phyloP scores from a whole-genome alignment of 2,797 vertebrate genomes.

The Huso huso region DNA sequence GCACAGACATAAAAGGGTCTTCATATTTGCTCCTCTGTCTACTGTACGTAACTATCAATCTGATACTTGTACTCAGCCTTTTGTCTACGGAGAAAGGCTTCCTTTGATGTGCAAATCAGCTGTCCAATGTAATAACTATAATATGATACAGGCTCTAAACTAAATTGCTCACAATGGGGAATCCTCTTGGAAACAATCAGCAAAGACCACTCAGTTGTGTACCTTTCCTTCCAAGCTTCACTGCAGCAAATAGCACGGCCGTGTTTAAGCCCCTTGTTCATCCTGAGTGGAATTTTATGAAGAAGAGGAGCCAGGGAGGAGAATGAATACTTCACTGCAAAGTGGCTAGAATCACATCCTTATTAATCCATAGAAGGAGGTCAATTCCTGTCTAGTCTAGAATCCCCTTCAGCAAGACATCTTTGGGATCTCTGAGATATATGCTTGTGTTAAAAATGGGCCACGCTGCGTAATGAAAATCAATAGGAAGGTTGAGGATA shows the following conservation, averaged over 20 bases:
- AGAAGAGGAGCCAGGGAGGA: not conserved
- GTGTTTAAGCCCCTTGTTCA: not conserved
- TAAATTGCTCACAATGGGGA: not conserved
- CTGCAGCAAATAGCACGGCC: too few species aligned
- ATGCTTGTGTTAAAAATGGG: conserved; percentile 13
- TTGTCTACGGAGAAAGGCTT: conserved; percentile 28
- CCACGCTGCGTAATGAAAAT: conserved; percentile 15
- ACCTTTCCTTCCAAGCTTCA: too few species aligned
- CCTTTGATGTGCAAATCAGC: conserved; percentile 49
- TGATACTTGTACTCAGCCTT: too few species aligned
- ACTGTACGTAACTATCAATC: too few species aligned
- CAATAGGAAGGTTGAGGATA: conserved; percentile 12
- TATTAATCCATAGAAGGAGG: conserved; percentile 6
- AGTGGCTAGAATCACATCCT: conserved; percentile 14
- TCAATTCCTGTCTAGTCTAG: conserved; percentile 2
- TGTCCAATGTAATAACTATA: conserved; percentile 34
- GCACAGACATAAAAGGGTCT: too few species aligned
- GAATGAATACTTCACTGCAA: conserved; percentile 1
- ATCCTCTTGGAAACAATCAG: too few species aligned
- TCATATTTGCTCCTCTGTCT: too few species aligned
- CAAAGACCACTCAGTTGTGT: too few species aligned
- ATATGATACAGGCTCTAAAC: too few species aligned
- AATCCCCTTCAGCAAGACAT: conserved; percentile 1
- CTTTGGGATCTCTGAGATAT: conserved; percentile 17
- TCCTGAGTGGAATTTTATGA: conserved; percentile 7